These are phyloP conservation scores for Microtus californicus DNA, from an alignment of 2,797 vertebrate genomes.

Conservation along the genomic window DNA sequence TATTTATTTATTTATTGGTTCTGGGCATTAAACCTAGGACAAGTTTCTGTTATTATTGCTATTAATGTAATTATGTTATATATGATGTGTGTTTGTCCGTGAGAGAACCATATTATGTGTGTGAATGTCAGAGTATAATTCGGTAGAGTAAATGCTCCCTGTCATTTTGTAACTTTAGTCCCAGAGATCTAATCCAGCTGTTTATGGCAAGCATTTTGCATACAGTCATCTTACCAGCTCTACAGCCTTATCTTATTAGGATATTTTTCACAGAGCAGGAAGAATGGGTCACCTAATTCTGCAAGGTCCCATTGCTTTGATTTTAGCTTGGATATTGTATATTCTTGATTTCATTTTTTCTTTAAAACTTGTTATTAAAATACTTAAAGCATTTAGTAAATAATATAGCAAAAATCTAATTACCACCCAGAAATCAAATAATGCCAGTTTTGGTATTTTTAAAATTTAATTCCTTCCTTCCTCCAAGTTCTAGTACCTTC, in stretches of 20 bases:
- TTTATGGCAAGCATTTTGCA: neutral
- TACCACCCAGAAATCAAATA: neutral
- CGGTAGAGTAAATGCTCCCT: neutral
- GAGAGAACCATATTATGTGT: neutral
- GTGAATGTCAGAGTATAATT: neutral
- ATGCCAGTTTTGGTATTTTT: neutral
- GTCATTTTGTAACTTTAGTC: neutral
- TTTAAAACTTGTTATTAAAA: slow-evolving; percentile 2
- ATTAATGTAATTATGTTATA: neutral
- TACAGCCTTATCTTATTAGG: slow-evolving; percentile 19
- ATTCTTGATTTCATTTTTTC: neutral
- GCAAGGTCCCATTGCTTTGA: neutral
- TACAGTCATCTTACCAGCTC: neutral
- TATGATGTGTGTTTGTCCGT: neutral
- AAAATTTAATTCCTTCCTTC: neutral
- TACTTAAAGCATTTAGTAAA: neutral
- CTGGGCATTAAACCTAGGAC: neutral
- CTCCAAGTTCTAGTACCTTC: neutral
- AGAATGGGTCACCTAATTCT: neutral
- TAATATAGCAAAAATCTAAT: neutral
- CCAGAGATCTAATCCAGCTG: neutral
- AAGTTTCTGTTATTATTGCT: neutral
- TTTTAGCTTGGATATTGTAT: neutral
- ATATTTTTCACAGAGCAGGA: neutral
- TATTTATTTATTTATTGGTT: neutral